phyloP scores from a whole-genome alignment of 2,888 invertebrate genomes.

The Steinernema scapterisci region DNA sequence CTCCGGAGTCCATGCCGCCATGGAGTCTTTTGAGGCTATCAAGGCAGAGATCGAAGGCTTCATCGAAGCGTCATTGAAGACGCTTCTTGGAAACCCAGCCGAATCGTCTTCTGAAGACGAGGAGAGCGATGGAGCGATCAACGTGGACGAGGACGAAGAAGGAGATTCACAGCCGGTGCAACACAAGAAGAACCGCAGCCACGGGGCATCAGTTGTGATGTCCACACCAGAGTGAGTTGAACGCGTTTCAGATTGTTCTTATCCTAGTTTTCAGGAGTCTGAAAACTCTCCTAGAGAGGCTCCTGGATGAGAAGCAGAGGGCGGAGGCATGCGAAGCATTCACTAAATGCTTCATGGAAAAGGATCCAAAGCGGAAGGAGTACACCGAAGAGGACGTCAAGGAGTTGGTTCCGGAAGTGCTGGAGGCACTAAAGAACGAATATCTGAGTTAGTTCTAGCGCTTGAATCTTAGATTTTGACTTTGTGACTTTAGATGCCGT shows the following conservation, averaged over 20 bases:
- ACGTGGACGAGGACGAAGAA: background rate
- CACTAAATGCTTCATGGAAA: background rate
- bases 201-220: background rate
- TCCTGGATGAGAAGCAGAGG: background rate
- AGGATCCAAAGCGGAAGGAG: background rate
- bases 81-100: background rate
- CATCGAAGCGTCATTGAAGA: constrained; percentile 16
- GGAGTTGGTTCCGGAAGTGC: background rate
- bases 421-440: background rate
- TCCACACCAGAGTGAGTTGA: background rate
- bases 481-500: background rate
- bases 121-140: background rate
- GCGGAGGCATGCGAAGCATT: background rate
- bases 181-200: background rate
- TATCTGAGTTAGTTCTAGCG: background rate
- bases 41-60: constrained; percentile 4
- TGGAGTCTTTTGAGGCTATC: constrained; percentile 30
- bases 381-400: background rate
- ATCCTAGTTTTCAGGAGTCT: background rate
- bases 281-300: background rate
- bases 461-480: background rate
- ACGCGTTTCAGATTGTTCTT: background rate
- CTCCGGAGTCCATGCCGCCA: background rate
- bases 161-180: no score
- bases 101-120: background rate